Base-by-base conservation (phyloP, 2,113 vertebrate genomes). In the Corydoras maculifer region DNA sequence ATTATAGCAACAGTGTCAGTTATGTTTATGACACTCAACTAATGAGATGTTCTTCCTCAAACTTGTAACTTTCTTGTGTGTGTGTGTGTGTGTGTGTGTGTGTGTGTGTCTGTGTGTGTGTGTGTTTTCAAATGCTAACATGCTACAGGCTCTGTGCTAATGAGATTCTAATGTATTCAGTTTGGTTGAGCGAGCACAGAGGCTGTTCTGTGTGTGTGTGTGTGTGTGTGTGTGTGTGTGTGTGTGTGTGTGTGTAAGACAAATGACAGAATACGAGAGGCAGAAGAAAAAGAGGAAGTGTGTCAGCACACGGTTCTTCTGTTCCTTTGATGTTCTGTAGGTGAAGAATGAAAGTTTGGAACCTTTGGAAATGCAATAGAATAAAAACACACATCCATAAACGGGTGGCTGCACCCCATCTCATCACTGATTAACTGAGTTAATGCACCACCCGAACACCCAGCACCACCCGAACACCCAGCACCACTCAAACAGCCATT, bases 111-210 rank as follows among this genome's bases (percentile, higher is more conserved):
- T 25, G 18, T 25, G 35, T 30, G 65, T 58, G 68, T 50, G 18
- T 25, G 66, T 53, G 53, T 54, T 48, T 48, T 69, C 68, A 64
- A 69, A 78, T 58, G 65, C 77, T 58, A 53, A 66, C 70, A 73
- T 73, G 63, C 73, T 74, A 68, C 58, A 51, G 59, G 59, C 53
- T 6, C 74, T 72, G 66, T 69, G 75, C 79, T 86, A 86, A 88
- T 88, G 87, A 82, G 82, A 86, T 86, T 86, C 81, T 87, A 86
- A 88, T 87, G 77, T 86, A 88, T 86, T 81, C 85, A 60, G 76
- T 80, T 83, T 80, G 81, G 80, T 85, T 78, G 78, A 81, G 48
- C 82, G 80, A 81, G 79, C 85, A 83, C 70, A 68, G 74, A 81
- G 81, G 62, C 72, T 74, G 72, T 73, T 43, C 35, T 43, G 76